Evolutionary conservation across 1,140 invertebrate genomes (phyloP).

Genomic region (Tetragnatha versicolor): DNA sequence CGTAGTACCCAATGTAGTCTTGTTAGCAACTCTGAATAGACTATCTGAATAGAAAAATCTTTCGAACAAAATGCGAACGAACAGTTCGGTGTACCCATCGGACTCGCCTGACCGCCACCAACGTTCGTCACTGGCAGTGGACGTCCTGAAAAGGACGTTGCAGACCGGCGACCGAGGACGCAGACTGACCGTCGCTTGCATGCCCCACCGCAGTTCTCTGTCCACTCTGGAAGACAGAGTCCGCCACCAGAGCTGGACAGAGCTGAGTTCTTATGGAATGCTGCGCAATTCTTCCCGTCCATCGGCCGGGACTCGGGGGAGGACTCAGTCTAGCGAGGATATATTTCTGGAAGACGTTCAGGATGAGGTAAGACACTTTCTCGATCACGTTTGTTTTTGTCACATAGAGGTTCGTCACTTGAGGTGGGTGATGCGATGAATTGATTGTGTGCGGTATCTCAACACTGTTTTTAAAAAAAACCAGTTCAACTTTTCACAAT

Average conservation of each 20-base stretch:
- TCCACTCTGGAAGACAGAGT: neutral
- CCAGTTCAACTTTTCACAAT: too few species aligned
- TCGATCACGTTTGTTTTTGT: too few species aligned
- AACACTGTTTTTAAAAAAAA: too few species aligned
- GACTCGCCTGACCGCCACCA: neutral
- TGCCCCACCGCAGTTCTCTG: neutral
- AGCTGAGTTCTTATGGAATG: neutral
- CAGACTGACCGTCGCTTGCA: conserved; percentile 15
- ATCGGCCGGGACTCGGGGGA: neutral
- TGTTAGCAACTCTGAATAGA: too few species aligned
- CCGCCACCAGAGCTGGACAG: conserved; percentile 21
- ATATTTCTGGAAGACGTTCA: conserved; percentile 43
- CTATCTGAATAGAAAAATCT: too few species aligned
- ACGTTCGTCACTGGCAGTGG: conserved; percentile 11
- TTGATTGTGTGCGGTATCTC: too few species aligned
- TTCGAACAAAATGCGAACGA: conserved; percentile 4
- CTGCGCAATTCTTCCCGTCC: neutral
- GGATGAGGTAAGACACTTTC: conserved; percentile 18
- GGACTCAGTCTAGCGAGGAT: conserved; percentile 14
- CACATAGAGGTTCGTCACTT: too few species aligned
- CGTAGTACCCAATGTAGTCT: too few species aligned
- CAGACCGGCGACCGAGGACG: neutral
- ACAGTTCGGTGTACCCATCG: conserved; percentile 10
- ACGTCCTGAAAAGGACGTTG: neutral
- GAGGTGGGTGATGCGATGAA: too few species aligned